These are phyloP conservation scores for Cistogaster globosa DNA, from an alignment of 2,888 invertebrate species.

Conservation along the genomic window DNA sequence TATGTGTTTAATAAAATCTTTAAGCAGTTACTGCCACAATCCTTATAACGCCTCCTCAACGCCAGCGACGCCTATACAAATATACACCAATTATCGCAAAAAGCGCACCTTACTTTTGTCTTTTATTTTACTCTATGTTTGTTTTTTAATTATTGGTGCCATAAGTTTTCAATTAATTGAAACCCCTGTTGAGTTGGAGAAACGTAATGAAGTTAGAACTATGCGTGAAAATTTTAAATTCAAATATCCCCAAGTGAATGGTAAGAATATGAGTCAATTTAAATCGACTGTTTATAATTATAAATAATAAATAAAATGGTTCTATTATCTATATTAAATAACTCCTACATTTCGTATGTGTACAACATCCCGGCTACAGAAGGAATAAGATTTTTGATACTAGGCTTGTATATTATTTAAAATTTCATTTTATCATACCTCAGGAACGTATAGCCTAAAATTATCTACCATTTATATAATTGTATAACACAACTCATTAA, in stretches of 20 bases:
- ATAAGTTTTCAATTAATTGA: constrained; percentile 88
- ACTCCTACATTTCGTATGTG: no score
- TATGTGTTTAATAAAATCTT: constrained; percentile 55
- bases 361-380: no score
- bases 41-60: constrained; percentile 15
- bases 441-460: no score
- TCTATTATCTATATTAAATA: no score
- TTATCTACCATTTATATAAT: no score
- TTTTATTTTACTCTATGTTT: constrained; percentile 85
- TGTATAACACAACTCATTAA: no score
- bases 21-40: constrained; percentile 26
- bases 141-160: constrained; percentile 87
- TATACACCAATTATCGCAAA: constrained; percentile 52
- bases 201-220: constrained; percentile 84
- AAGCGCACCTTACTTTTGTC: constrained; percentile 82
- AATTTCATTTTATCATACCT: no score
- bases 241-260: constrained; percentile 86
- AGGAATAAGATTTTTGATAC: no score
- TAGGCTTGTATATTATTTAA: no score
- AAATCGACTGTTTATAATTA: no score
- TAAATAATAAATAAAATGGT: no score
- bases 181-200: constrained; percentile 85
- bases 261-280: constrained; percentile 80
- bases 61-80: constrained; percentile 18
- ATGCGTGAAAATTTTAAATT: constrained; percentile 85